Evolutionary conservation across 2,888 invertebrate genomes (phyloP).

Genomic region (Ophioninae sp.): DNA sequence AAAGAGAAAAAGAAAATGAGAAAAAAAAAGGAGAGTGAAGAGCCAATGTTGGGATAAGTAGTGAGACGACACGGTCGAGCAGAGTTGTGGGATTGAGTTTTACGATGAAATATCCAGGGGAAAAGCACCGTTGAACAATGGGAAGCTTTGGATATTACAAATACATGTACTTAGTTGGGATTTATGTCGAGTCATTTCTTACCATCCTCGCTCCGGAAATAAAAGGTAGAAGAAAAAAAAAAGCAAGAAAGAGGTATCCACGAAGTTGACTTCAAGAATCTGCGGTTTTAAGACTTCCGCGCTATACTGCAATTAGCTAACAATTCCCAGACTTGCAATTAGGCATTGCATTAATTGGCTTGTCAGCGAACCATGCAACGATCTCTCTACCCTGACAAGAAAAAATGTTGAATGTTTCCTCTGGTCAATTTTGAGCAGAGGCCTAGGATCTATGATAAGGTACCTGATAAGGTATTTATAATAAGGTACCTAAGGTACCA

Average conservation of each 20-base stretch:
- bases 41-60: constrained; percentile 27
- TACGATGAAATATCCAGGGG: constrained; percentile 43
- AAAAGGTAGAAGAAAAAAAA: background rate
- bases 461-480: no score
- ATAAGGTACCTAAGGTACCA: no score
- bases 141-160: constrained; percentile 38
- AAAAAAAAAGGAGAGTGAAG: background rate
- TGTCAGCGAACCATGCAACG: constrained; percentile 29
- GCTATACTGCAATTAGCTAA: constrained; percentile 58
- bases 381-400: background rate
- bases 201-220: background rate
- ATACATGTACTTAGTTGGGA: constrained; percentile 15
- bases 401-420: background rate
- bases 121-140: constrained; percentile 25
- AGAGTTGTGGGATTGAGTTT: constrained; percentile 32
- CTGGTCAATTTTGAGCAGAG: background rate
- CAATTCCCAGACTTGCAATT: constrained; percentile 41
- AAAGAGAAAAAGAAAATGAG: constrained; percentile 1
- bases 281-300: constrained; percentile 38
- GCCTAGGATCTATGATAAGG: background rate
- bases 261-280: constrained; percentile 6
- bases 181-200: constrained; percentile 23
- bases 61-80: constrained; percentile 34
- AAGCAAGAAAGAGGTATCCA: background rate
- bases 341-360: constrained; percentile 44